Conservation (phyloP, 2,113 vertebrate genomes). For the Nettapus auritus region DNA sequence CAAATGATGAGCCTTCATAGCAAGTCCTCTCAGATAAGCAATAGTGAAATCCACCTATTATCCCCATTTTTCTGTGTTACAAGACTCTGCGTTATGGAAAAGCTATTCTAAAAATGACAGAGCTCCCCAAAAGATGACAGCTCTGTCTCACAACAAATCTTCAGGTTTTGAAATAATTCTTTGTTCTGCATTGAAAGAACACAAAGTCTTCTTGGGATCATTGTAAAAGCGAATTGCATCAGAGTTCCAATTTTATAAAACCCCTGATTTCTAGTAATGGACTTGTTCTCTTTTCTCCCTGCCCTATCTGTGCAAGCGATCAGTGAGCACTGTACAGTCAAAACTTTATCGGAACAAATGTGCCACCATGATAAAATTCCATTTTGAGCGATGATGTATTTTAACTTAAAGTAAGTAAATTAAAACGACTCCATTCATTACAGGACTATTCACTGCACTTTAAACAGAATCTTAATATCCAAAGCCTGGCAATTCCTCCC, state of each 20-base stretch:
- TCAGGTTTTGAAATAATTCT: background rate
- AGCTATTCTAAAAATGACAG: constrained; percentile 3
- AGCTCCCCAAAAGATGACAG: background rate
- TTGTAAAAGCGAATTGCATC: background rate
- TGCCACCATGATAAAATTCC: background rate
- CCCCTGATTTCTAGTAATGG: background rate
- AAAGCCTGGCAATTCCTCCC: background rate
- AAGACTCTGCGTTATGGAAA: rapidly evolving
- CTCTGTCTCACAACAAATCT: background rate
- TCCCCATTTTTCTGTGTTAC: background rate
- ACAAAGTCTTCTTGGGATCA: background rate
- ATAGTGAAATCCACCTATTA: background rate
- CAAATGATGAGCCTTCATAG: background rate
- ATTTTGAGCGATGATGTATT: background rate
- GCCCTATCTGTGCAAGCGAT: background rate
- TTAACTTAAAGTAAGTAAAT: background rate
- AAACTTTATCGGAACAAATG: background rate
- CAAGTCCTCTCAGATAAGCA: background rate
- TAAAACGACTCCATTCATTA: background rate
- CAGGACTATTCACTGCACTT: background rate
- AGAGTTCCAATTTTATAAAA: background rate
- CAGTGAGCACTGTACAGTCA: rapidly evolving
- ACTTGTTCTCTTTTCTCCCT: background rate
- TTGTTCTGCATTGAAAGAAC: background rate
- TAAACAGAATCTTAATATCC: background rate